A percentile compares a stretch with the other conserved stretches of the same genome.
Evolutionary conservation across 2,797 vertebrate species (phyloP).

Genomic region (Sus cebifrons): DNA sequence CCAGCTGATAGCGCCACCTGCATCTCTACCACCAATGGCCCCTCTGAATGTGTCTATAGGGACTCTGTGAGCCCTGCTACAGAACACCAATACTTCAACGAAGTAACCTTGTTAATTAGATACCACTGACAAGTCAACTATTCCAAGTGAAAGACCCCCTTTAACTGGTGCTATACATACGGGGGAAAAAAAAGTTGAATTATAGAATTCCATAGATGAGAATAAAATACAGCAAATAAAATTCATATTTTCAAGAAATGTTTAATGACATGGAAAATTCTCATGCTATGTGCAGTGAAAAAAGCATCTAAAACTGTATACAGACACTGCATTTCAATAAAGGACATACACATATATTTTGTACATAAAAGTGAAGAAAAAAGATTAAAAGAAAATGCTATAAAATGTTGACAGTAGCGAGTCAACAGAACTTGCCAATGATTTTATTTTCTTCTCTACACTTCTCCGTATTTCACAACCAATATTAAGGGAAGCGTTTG

Average conservation of each 20-base stretch:
- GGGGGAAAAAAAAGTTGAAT: not conserved
- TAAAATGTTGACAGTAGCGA: not conserved
- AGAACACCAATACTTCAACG: not conserved
- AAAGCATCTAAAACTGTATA: not conserved
- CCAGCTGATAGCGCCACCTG: not conserved
- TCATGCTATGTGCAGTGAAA: not conserved
- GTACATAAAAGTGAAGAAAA: not conserved
- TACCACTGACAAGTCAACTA: not conserved
- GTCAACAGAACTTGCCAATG: not conserved
- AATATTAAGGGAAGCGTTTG: conserved; percentile 6
- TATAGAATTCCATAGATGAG: not conserved
- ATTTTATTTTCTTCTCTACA: conserved; percentile 38
- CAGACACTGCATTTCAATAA: conserved; percentile 5
- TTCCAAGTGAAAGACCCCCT: not conserved
- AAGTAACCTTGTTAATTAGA: not conserved
- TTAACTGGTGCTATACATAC: not conserved
- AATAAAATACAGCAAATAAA: conserved; percentile 45
- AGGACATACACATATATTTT: conserved; percentile 11
- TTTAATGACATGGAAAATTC: conserved; percentile 16
- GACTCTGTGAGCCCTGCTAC: not conserved
- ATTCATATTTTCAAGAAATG: not conserved
- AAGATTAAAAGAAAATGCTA: not conserved
- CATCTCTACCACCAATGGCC: not conserved
- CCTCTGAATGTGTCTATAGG: not conserved
- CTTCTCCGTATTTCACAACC: not conserved